Conservation (phyloP, 2,888 invertebrate genomes). For the Caenorhabditis macrosperma region DNA sequence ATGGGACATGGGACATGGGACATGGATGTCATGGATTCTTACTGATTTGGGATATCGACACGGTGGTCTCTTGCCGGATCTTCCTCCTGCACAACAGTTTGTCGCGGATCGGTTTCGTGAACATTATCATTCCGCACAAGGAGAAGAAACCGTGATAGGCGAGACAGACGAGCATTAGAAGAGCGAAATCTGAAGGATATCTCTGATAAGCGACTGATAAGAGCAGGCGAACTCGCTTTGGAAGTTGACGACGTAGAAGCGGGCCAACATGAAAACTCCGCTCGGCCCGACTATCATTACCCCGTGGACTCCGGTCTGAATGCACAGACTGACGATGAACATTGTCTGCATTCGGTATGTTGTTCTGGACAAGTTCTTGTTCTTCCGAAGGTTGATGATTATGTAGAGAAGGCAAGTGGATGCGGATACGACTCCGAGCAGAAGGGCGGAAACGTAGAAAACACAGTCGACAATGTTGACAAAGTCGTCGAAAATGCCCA, state of each 20-base stretch:
- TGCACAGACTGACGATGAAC: not conserved
- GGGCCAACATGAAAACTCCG: not conserved
- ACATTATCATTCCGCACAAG: conserved; percentile 1
- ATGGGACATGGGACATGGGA: too few species aligned
- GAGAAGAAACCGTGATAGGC: conserved; percentile 16
- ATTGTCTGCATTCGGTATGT: not conserved
- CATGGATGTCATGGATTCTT: too few species aligned
- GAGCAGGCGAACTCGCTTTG: not conserved
- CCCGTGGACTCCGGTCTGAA: not conserved
- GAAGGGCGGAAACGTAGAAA: not conserved
- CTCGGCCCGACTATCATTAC: not conserved
- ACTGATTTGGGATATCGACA: not conserved
- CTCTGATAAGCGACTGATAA: not conserved
- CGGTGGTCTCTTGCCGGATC: not conserved
- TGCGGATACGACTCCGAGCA: not conserved
- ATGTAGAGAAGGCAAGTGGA: not conserved
- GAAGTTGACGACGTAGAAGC: not conserved
- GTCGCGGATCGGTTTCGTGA: conserved; percentile 9
- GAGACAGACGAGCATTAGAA: not conserved
- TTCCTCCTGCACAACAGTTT: not conserved
- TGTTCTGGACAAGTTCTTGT: not conserved
- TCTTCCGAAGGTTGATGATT: not conserved
- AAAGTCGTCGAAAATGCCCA: not conserved
- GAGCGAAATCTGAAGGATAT: not conserved
- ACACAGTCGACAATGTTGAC: not conserved